Conservation (phyloP, 2,113 vertebrate species). For the Ursus arctos region DNA sequence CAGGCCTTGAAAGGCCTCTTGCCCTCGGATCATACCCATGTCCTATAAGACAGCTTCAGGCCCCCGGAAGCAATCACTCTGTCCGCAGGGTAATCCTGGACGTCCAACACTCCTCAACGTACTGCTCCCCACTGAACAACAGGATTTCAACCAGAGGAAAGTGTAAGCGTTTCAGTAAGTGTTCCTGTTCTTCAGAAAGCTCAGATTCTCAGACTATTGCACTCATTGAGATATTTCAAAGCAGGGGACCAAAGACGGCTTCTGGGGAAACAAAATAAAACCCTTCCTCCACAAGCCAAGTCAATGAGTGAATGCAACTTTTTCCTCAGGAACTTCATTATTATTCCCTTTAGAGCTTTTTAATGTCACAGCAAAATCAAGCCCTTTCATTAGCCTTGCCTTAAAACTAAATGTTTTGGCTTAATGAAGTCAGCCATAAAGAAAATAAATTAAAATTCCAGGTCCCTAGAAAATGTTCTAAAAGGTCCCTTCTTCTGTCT, state of each 20-base stretch:
- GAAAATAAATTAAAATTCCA: not conserved
- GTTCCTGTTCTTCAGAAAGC: not conserved
- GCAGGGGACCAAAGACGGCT: not conserved
- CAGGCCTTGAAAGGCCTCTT: not conserved
- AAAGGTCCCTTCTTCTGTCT: not conserved
- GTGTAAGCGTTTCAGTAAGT: not conserved
- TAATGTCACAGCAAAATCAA: not conserved
- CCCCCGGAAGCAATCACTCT: not conserved
- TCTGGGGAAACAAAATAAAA: not conserved
- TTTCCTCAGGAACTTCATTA: not conserved
- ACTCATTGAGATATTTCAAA: not conserved
- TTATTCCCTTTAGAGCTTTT: not conserved
- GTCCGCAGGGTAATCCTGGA: not conserved
- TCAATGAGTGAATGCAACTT: not conserved
- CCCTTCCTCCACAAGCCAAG: not conserved
- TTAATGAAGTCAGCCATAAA: not conserved
- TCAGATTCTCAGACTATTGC: not conserved
- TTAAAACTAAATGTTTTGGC: not conserved
- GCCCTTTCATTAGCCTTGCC: not conserved
- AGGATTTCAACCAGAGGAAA: not conserved
- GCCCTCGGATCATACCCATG: not conserved
- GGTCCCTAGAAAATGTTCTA: not conserved
- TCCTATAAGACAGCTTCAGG: not conserved
- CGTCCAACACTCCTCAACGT: rapidly evolving
- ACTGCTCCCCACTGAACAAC: not conserved